These are phyloP conservation scores for Caenorhabditis panamensis DNA, from an alignment of 2,888 invertebrate genomes.

Conservation along the genomic window DNA sequence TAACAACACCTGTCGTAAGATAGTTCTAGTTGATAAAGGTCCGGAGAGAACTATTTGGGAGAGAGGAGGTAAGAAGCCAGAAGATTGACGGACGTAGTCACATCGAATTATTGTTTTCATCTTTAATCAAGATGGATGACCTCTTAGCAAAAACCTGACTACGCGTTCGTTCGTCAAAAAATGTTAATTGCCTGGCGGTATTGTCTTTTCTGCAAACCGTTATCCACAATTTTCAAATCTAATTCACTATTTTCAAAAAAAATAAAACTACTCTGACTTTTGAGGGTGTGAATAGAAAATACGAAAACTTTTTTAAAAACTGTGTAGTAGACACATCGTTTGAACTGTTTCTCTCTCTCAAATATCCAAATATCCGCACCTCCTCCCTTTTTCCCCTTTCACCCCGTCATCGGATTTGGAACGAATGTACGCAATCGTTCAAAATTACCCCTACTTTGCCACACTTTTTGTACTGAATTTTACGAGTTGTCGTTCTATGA, in stretches of 20 bases:
- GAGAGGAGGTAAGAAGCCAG: conserved; percentile 25
- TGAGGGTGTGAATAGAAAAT: no score
- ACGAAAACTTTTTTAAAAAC: background rate
- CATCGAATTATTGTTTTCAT: conserved; percentile 22
- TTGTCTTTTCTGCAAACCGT: conserved; percentile 20
- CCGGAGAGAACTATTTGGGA: background rate
- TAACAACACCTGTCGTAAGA: conserved; percentile 1
- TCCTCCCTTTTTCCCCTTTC: background rate
- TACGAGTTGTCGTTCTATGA: conserved; percentile 3
- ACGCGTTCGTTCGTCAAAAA: conserved; percentile 1
- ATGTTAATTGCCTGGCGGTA: background rate
- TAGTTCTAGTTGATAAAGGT: background rate
- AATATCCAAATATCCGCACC: conserved; percentile 10
- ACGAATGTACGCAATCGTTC: conserved; percentile 16
- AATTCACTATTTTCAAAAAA: background rate
- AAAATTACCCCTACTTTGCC: background rate
- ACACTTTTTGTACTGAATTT: conserved; percentile 41
- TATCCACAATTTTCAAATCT: background rate
- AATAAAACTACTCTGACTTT: background rate
- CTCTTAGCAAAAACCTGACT: background rate
- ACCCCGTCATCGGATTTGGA: conserved; percentile 38
- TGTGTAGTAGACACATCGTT: conserved; percentile 1
- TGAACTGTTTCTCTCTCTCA: background rate
- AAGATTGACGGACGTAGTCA: conserved; percentile 18
- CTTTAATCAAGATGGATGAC: conserved; percentile 5